Evolutionary conservation across 2,888 invertebrate genomes (phyloP).

Genomic region (Criorhina ranunculi): DNA sequence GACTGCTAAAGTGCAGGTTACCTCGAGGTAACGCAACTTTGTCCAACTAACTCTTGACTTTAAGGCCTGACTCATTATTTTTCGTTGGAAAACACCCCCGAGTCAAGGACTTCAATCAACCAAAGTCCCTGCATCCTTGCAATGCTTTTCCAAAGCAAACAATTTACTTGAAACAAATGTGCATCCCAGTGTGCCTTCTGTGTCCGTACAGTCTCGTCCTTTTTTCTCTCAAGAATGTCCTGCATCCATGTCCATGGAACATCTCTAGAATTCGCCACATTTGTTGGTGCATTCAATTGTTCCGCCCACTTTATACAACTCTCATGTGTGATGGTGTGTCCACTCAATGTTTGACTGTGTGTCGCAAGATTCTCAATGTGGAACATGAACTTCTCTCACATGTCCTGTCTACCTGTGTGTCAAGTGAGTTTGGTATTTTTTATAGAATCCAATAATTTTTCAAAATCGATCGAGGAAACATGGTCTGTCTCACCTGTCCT

Average conservation of each 20-base stretch:
- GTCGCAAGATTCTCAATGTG: conserved; percentile 36
- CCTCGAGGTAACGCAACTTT: too few species aligned
- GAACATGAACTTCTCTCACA: conserved; percentile 50
- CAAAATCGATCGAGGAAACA: conserved; percentile 53
- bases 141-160: conserved; percentile 17
- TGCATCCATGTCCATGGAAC: conserved; percentile 48
- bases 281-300: conserved; percentile 60
- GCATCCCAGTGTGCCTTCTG: conserved; percentile 10
- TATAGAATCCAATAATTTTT: conserved; percentile 59
- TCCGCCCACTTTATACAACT: conserved; percentile 48
- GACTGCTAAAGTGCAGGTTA: too few species aligned
- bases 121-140: too few species aligned
- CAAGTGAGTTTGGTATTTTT: conserved; percentile 64
- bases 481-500: conserved; percentile 30
- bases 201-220: background rate
- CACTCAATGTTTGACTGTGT: too few species aligned
- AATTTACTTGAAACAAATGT: conserved; percentile 42
- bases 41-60: too few species aligned
- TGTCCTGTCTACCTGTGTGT: conserved; percentile 33
- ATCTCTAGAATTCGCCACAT: conserved; percentile 57
- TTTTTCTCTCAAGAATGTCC: conserved; percentile 36
- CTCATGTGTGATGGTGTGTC: background rate
- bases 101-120: too few species aligned
- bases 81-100: too few species aligned
- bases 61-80: too few species aligned